Conservation (phyloP, 1,140 invertebrate species). For the Cheumatopsyche charites region DNA sequence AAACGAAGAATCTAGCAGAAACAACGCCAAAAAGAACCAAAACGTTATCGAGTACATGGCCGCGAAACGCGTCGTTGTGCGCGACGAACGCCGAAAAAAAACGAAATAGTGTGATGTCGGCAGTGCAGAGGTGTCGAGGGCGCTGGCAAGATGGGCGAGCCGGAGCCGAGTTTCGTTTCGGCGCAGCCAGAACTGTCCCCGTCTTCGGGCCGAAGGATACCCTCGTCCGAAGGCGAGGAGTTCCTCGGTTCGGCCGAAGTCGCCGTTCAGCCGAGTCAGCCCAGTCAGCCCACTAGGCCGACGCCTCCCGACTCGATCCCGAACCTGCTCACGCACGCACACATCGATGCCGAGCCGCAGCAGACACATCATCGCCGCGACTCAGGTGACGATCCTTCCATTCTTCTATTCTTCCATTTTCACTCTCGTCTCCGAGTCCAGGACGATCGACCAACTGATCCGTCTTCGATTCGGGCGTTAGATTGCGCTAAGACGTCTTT, state of each 20-base stretch:
- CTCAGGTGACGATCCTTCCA: too few relatives aligned
- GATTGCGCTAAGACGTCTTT: too few relatives aligned
- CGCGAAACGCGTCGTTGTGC: neutral
- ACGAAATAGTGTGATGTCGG: neutral
- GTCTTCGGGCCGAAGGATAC: neutral
- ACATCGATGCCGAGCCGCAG: too few relatives aligned
- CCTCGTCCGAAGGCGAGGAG: too few relatives aligned
- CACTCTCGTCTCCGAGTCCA: neutral
- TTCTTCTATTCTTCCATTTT: neutral
- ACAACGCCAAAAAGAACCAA: too few relatives aligned
- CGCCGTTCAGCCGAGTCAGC: too few relatives aligned
- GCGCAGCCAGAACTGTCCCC: neutral
- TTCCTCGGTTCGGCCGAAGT: neutral
- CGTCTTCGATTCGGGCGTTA: too few relatives aligned
- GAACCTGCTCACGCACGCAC: neutral
- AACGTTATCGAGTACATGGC: neutral
- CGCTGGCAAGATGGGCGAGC: neutral
- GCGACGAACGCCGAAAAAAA: neutral
- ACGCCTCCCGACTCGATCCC: neutral
- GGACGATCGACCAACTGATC: neutral
- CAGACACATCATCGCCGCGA: too few relatives aligned
- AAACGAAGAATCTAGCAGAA: too few relatives aligned
- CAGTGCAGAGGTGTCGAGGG: neutral
- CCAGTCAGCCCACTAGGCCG: neutral
- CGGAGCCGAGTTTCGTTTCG: neutral